Base-by-base conservation (phyloP, 1,140 invertebrate species). In the Archivesica marissinica region DNA sequence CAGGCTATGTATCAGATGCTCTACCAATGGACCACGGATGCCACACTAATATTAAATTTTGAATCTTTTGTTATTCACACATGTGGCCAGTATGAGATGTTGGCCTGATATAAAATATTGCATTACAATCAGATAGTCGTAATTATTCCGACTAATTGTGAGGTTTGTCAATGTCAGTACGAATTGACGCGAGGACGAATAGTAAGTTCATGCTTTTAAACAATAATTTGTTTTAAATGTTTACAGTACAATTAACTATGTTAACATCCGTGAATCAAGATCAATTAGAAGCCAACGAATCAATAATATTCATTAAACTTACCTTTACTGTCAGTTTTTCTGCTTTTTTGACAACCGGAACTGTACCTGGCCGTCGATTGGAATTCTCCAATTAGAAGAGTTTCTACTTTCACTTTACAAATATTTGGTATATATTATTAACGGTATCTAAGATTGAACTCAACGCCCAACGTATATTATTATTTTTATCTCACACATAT, bases 351-450 rank as follows among this genome's bases (percentile, higher is more conserved):
- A 75, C 28, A 39, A 30, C 28, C 35, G 25, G 20, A 75, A 56
- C 25, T 54, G 3, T 15, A 75, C 38, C 0, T 15, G 25, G 20
- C 72, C 9, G 28, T 33, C 38, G 17, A 35, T 30, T n/a, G 20
- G 28, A 35, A 66, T 15, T 52, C 11, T 47, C 44, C 23, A 13
- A 4, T 33, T 17, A 20, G 41, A 52, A 75, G 70, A 75, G 25
- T 52, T 9, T n/a, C 39, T 75, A 75, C 70, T 75, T 75, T 75
- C 70, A 75, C 44, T 75, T 75, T 50, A 52, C 15, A 75, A 75
- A 35, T 68, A 23, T 61, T 20, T 2, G 3, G 50, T 30, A 11
- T 1, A 30, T 28, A 30, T 59, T n/a, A 59, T 30, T 25, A 4
- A 54, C 28, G 33, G 13, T 3, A 28, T 6, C 1, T 30, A 3